Conservation (phyloP, 2,113 vertebrate species). For the Canis aureus region DNA sequence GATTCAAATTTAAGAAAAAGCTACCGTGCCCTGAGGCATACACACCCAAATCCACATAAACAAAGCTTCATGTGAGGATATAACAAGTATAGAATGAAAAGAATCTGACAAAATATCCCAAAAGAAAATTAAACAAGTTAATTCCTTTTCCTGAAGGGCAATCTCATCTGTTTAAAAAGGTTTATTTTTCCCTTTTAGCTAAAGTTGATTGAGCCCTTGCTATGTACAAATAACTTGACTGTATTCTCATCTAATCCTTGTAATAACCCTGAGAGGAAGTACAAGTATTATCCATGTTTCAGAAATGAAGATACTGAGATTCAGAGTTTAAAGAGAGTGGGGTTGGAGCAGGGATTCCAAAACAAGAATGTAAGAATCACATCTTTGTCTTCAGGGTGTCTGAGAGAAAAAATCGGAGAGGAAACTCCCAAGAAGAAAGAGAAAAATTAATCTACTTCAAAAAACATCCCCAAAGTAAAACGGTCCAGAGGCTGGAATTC, state of each 20-base stretch:
- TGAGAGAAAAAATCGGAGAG: constrained; percentile 23
- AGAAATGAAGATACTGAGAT: constrained; percentile 47
- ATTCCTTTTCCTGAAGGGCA: constrained; percentile 75
- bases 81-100: constrained; percentile 72
- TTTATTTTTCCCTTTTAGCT: constrained; percentile 66
- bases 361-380: constrained; percentile 52
- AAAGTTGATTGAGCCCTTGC: constrained; percentile 56
- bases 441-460: constrained; percentile 30
- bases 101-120: constrained; percentile 71
- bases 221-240: constrained; percentile 68
- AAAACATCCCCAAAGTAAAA: constrained; percentile 44
- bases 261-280: constrained; percentile 65
- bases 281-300: constrained; percentile 28
- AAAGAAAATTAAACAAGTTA: constrained; percentile 72
- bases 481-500: neutral
- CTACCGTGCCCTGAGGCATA: constrained; percentile 18
- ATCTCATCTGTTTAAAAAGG: constrained; percentile 62
- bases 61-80: constrained; percentile 1
- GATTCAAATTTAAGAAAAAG: constrained; percentile 55
- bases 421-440: neutral
- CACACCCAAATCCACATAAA: constrained; percentile 59
- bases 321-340: constrained; percentile 49
- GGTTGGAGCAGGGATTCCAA: constrained; percentile 11
- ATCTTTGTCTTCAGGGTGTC: constrained; percentile 53
- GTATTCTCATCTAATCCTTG: constrained; percentile 59